phyloP scores from a whole-genome alignment of 2,888 invertebrate genomes.

The Polydrusus cervinus region DNA sequence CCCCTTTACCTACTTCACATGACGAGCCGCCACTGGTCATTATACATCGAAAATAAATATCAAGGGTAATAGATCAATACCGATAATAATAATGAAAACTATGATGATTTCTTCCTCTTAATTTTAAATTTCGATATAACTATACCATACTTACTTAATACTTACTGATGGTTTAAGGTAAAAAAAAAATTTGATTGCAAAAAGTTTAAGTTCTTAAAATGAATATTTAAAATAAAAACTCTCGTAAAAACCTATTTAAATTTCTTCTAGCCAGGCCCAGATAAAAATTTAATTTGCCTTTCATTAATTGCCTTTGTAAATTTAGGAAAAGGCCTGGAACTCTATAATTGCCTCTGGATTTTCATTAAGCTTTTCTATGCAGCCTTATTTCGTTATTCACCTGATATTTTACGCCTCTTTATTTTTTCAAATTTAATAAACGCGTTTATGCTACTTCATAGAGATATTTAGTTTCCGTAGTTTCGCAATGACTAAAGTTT shows the following conservation, averaged over 20 bases:
- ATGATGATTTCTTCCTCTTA: too few relatives aligned
- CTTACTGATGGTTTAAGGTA: background rate
- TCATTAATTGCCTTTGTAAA: slow-evolving; percentile 54
- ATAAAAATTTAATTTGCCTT: slow-evolving; percentile 54
- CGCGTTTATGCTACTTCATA: too few relatives aligned
- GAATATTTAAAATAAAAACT: slow-evolving; percentile 42
- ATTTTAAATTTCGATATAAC: too few relatives aligned
- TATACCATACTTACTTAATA: too few relatives aligned
- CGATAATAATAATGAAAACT: too few relatives aligned
- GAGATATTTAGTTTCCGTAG: slow-evolving; percentile 37
- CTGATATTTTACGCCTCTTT: slow-evolving; percentile 49
- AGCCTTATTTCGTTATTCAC: slow-evolving; percentile 54
- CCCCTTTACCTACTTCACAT: too few relatives aligned
- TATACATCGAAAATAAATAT: too few relatives aligned
- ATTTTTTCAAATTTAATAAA: slow-evolving; percentile 48
- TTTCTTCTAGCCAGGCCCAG: slow-evolving; percentile 36
- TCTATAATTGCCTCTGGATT: slow-evolving; percentile 58
- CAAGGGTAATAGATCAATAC: too few relatives aligned
- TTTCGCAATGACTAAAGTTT: too few relatives aligned
- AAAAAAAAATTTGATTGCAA: background rate
- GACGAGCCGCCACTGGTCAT: too few relatives aligned
- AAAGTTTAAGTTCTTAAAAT: slow-evolving; percentile 40
- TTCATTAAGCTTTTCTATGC: slow-evolving; percentile 54
- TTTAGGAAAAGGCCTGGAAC: slow-evolving; percentile 56
- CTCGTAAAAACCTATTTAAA: too few relatives aligned